Base-by-base conservation (phyloP, 2,797 vertebrate species). In the Hydrolagus colliei region DNA sequence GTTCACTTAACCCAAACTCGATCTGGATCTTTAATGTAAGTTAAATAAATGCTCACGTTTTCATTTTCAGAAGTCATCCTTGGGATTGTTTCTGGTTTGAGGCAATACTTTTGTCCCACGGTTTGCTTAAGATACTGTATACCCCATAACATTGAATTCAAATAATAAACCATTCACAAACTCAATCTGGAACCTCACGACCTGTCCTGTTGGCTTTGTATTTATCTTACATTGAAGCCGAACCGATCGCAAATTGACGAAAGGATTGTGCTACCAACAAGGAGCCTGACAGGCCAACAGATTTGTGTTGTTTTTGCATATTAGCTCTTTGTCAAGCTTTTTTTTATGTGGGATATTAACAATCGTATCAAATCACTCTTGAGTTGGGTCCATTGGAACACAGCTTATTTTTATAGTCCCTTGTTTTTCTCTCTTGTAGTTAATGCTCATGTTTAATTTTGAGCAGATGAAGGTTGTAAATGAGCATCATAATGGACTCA, bases 381-480 rank as follows among this genome's bases (percentile, higher is more conserved):
- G 94, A 93, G 92, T 94, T 89, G 86, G 87, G 93, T 93, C 94
- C 92, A 91, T 91, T 92, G 92, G 95, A 96, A 94, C 95, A 93
- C 93, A 94, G 94, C 94, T 96, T 93, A 95, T 95, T 96, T 96
- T 92, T 94, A 96, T 95, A 96, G 94, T 94, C 94, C 94, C 96
- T 97, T 96, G 97, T 96, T 96, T 97, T 95, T 94, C 94, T 95
- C 94, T 93, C 92, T 92, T 93, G 94, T 93, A 95, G 94, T 93
- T 94, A 94, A 94, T 95, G 93, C 93, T 93, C 94, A 95, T 95
- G 95, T 96, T 97, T 96, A 96, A 96, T 95, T 93, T 96, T 95
- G 94, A 93, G 93, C 94, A 95, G 95, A 95, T 95, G 94, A 95
- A 95, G 94, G 94, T 90, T 93, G 94, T 95, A 93, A 95, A 93